Base-by-base conservation (phyloP, 2,888 invertebrate species). In the Cylindroiulus punctatus region DNA sequence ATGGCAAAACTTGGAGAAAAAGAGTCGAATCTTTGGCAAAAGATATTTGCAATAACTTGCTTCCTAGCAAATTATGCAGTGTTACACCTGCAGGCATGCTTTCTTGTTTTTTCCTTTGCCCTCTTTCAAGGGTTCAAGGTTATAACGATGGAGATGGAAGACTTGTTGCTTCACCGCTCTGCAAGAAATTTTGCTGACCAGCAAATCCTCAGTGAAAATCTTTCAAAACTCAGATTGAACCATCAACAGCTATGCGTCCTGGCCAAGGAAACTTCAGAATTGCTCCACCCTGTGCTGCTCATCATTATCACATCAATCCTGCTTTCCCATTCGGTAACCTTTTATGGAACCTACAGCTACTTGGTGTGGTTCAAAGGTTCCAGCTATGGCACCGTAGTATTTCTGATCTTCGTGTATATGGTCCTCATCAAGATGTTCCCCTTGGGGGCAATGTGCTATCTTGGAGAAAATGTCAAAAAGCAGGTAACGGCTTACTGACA, bases 201-300 rank as follows among this genome's bases (percentile, higher is more conserved):
- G 26, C 76, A 17, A 32, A 3, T 76, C 2, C 32, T 76, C 14
- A 76, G 30, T 5, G 76, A 76, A 76, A 32, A 76, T 30, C 76
- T 76, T 30, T 76, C 76, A 76, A 30, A 32, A 12, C n/a, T 85
- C 8, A 26, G 85, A 1, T 36, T 65, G 40, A 36, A n/a, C 17
- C 65, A 85, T 26, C 52, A 85, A 85, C 36, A 36, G 19, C n/a
- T 85, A 0, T 85, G 57, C 36, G 22, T 12, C 10, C 10, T 85
- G 36, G 40, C 65, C 40, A 36, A 65, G 10, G n/a, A 17, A 36
- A 85, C 40, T 12, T 65, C 57, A 8, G 12, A 57, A 14, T 12
- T 85, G 12, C 40, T 52, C 1, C 65, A 57, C n/a, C 85, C 85
- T 14, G 26, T 85, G 40, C 85, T 85, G 0, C 19, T 76, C 22